These are phyloP conservation scores for Catagonus wagneri DNA, from an alignment of 2,113 vertebrate species.

Conservation along the genomic window DNA sequence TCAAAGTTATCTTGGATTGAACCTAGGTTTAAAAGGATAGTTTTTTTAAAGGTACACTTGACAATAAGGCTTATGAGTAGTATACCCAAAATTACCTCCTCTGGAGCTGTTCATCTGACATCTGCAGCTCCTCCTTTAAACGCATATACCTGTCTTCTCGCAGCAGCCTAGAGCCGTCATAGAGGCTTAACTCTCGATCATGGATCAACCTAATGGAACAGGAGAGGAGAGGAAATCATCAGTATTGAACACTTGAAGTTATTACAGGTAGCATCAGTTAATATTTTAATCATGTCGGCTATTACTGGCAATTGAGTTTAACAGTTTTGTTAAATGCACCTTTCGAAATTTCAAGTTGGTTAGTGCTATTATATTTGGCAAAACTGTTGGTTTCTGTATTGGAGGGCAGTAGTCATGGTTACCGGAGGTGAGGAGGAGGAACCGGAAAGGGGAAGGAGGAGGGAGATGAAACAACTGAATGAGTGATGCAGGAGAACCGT, in stretches of 20 bases:
- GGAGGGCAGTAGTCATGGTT: background rate
- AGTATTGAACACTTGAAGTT: background rate
- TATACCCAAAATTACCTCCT: constrained; percentile 88
- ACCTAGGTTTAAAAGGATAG: background rate
- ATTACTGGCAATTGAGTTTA: background rate
- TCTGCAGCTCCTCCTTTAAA: constrained; percentile 92
- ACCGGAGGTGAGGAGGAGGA: background rate
- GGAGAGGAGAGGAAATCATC: background rate
- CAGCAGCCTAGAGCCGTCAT: constrained; percentile 94
- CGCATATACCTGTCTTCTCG: constrained; percentile 93
- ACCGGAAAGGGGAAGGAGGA: background rate
- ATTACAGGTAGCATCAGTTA: background rate
- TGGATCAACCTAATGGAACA: constrained; percentile 91
- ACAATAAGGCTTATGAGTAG: rapidly evolving
- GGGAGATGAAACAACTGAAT: background rate
- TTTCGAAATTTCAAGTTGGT: constrained; percentile 9
- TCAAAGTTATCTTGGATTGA: background rate
- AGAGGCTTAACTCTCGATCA: constrained; percentile 96
- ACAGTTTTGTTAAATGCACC: background rate
- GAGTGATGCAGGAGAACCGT: background rate
- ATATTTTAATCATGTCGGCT: background rate
- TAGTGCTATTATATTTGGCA: background rate
- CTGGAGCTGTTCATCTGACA: constrained; percentile 92
- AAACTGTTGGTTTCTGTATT: background rate
- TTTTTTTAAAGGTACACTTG: background rate